Percentiles rank a stretch among this genome's conserved stretches.
phyloP scores from a whole-genome alignment of 1,140 invertebrate species.

The Papilio machaon region DNA sequence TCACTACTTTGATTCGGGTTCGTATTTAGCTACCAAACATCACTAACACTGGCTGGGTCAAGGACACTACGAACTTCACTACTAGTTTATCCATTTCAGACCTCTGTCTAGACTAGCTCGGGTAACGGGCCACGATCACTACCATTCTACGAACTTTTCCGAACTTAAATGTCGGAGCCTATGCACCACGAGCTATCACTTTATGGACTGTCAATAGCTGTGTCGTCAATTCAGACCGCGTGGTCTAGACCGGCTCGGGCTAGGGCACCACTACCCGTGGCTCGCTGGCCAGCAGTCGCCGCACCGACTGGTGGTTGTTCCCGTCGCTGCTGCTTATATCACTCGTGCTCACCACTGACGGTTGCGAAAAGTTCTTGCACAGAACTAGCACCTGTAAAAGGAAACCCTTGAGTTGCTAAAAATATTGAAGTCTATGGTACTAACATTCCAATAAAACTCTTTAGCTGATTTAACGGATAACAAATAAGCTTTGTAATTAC shows the following conservation, averaged over 20 bases:
- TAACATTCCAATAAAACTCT: neutral
- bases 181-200: neutral
- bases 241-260: conserved; percentile 66
- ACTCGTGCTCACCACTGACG: conserved; percentile 73
- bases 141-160: too few species aligned
- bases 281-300: conserved; percentile 66
- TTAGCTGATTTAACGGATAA: neutral
- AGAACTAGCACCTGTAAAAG: conserved; percentile 69
- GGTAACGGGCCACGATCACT: too few species aligned
- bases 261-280: conserved; percentile 66
- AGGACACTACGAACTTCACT: neutral
- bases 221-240: neutral
- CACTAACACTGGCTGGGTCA: neutral
- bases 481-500: conserved; percentile 62
- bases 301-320: conserved; percentile 75
- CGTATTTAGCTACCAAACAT: neutral
- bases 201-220: neutral
- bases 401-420: neutral
- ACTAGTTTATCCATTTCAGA: neutral
- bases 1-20: neutral
- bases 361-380: conserved; percentile 78
- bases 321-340: conserved; percentile 77
- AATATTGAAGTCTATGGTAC: neutral
- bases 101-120: neutral
- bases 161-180: too few species aligned